Conservation (phyloP, 2,888 invertebrate genomes). For the Kryphioiulus occultus region DNA sequence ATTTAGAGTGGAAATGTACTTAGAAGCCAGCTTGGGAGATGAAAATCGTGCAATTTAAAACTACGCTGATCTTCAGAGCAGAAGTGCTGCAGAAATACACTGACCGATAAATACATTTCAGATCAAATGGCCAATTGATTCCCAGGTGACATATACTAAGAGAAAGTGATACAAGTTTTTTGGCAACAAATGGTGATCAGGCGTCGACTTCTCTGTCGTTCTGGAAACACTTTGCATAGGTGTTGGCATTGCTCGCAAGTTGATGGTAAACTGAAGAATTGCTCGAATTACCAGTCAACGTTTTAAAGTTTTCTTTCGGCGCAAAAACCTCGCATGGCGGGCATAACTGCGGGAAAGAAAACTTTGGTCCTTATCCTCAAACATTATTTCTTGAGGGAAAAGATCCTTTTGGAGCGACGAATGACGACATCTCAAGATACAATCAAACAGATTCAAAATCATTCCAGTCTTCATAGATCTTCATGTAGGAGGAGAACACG, state of each 20-base stretch:
- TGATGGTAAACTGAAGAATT: neutral
- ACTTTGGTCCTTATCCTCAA: neutral
- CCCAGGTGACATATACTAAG: neutral
- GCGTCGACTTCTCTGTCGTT: neutral
- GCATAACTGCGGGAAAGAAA: neutral
- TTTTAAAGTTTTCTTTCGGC: neutral
- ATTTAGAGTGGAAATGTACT: neutral
- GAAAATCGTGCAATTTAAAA: neutral
- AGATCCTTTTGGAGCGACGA: neutral
- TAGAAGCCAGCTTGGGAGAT: neutral
- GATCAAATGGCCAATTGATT: neutral
- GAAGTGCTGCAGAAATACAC: neutral
- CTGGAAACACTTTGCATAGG: neutral
- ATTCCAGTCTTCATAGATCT: neutral
- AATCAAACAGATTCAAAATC: neutral
- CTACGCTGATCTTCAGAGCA: neutral
- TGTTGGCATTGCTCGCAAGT: neutral
- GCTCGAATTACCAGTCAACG: neutral
- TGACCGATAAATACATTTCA: neutral
- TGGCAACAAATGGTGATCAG: slow-evolving; percentile 25
- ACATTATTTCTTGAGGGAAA: neutral
- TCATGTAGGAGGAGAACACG: neutral
- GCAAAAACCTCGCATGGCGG: neutral
- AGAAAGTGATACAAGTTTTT: neutral
- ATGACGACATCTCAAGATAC: neutral